Base-by-base conservation (phyloP, 2,888 invertebrate species). In the Ectemnius continuus region DNA sequence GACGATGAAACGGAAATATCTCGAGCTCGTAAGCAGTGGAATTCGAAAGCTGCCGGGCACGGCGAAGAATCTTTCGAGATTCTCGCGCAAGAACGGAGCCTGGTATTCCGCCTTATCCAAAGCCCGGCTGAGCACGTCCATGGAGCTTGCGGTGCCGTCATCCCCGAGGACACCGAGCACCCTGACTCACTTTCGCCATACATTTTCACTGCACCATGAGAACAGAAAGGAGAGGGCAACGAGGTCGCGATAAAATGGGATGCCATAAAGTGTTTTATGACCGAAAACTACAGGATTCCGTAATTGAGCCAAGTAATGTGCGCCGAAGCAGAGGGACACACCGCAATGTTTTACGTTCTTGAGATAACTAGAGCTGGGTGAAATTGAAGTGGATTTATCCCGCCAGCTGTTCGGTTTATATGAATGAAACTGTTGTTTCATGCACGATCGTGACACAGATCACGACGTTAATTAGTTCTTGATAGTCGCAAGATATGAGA, bases 21-120 rank as follows among this genome's bases (percentile, higher is more conserved):
- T 60, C 36, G 59, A 14, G 28, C 28, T 28, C 28, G 14, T 14
- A n/a, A 6, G 4, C 36, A 36, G 36, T 36, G 36, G 36, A 36
- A 36, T 8, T 11, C 36, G 36, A 36, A 36, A 36, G 36, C 36
- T 36, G 8, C 36, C 36, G 5, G 11, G 36, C 36, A 11, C 36
- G 36, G 6, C 36, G 36, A 36, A 36, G 36, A 36, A 36, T 36
- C 36, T 36, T 36, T 36, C 36, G 36, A 36, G 36, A 36, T 36
- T 36, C 36, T 36, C 36, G 36, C 36, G 36, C 36, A 65, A 69
- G 69, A 73, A 66, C 20, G 45, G 36, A 23, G 46, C 65, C 61
- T 58, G 72, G 47, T 64, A 64, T 47, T 65, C 57, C 52, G 58
- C 45, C 47, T 76, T 76, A 77, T 76, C 73, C 72, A 69, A 73